These are phyloP conservation scores for Pachycephus smyrnensis DNA, from an alignment of 2,888 invertebrate genomes.

Conservation along the genomic window DNA sequence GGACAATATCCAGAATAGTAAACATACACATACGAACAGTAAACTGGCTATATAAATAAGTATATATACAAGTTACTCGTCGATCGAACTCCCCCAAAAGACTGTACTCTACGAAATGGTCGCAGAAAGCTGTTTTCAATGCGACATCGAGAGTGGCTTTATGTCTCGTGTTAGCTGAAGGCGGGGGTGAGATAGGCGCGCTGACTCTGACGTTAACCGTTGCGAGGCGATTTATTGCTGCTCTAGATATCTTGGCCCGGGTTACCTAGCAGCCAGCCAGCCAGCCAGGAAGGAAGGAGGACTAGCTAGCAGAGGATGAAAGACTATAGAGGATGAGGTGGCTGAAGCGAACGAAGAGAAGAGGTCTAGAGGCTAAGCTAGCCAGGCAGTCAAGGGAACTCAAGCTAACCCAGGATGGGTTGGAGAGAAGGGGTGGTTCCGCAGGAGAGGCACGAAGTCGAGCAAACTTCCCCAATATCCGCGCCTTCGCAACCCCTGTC, in stretches of 20 bases:
- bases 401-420: not conserved
- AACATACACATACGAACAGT: not conserved
- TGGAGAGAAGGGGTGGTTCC: constrained; percentile 26
- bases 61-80: not conserved
- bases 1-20: not conserved
- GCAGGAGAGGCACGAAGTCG: constrained; percentile 33
- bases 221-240: constrained; percentile 58
- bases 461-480: constrained; percentile 58
- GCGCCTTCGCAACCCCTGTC: constrained; percentile 27
- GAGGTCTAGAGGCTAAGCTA: constrained; percentile 3
- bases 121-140: constrained; percentile 26
- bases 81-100: not conserved
- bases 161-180: constrained; percentile 31
- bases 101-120: not conserved
- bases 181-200: constrained; percentile 39
- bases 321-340: not conserved
- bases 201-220: constrained; percentile 62
- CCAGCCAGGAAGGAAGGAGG: constrained; percentile 10
- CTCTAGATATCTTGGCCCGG: constrained; percentile 48
- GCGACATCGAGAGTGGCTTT: constrained; percentile 22
- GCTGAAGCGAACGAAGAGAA: constrained; percentile 1
- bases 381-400: not conserved
- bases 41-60: not conserved
- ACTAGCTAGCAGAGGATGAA: constrained; percentile 5
- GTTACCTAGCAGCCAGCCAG: not conserved